A percentile compares a stretch with the other conserved stretches of the same genome.
Conservation (phyloP, 30 jellyfish, hydroid and myxozoan genomes). For the Mastigias papua region DNA sequence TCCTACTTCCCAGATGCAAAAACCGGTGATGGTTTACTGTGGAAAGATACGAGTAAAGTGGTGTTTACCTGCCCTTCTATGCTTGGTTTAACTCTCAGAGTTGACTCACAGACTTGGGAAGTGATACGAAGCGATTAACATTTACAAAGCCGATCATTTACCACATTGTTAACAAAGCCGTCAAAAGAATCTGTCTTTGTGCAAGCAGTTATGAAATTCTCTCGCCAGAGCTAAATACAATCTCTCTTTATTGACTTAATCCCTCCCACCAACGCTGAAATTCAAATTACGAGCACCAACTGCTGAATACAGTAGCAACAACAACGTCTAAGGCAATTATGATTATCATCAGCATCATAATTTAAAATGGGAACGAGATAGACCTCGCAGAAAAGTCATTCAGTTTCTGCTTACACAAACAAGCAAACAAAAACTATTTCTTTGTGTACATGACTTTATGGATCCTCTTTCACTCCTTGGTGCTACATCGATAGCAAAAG, state of each 20-base stretch:
- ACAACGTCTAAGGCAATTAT: background rate
- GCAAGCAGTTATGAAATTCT: background rate
- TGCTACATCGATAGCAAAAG: no score
- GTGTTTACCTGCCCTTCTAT: background rate
- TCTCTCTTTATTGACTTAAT: background rate
- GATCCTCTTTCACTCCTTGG: background rate
- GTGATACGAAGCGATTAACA: background rate
- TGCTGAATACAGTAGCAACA: background rate
- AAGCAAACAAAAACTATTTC: background rate
- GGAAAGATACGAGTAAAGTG: background rate
- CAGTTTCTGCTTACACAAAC: background rate
- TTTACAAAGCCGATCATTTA: conserved; percentile 13
- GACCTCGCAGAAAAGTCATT: no score
- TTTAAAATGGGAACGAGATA: background rate
- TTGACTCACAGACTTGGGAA: conserved; percentile 14
- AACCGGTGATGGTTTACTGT: background rate
- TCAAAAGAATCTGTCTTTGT: conserved; percentile 5
- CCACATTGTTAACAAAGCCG: conserved; percentile 7
- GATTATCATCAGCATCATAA: background rate
- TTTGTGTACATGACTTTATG: background rate
- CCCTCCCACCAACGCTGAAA: background rate
- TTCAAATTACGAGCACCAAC: background rate
- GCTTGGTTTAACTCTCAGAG: background rate
- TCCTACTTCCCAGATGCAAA: background rate
- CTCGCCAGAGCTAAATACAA: background rate